Conservation (phyloP, 92 coral and sea anemone species). For the Zoanthus gigantus region DNA sequence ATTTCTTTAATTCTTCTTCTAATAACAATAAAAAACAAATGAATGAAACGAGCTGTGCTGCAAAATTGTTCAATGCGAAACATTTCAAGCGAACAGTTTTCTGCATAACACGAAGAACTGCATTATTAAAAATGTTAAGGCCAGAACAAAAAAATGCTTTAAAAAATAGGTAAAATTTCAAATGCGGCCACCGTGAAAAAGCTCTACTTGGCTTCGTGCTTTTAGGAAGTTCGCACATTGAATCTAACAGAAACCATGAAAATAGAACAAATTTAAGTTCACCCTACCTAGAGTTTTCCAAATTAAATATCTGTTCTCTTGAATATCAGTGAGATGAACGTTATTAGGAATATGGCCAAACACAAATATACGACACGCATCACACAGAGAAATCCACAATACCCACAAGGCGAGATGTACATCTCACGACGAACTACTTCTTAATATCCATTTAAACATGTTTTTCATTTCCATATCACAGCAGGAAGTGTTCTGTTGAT, state of each 20-base stretch:
- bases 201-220: too few relatives aligned
- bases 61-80: too few relatives aligned
- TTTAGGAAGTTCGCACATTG: background rate
- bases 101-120: background rate
- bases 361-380: background rate
- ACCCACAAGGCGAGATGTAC: slow-evolving; percentile 34
- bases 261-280: background rate
- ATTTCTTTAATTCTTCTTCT: background rate
- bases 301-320: background rate
- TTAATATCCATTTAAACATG: slow-evolving; percentile 28
- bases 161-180: background rate
- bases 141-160: background rate
- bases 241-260: background rate
- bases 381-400: slow-evolving; percentile 52
- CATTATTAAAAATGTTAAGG: background rate
- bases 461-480: slow-evolving; percentile 32
- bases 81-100: background rate
- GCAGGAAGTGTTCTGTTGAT: slow-evolving; percentile 4
- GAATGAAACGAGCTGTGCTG: background rate
- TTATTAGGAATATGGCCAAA: slow-evolving; percentile 18
- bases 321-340: background rate
- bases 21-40: slow-evolving; percentile 22
- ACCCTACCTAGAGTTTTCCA: slow-evolving; percentile 26
- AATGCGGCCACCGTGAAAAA: background rate
- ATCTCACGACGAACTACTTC: slow-evolving; percentile 33